These are phyloP conservation scores for Geophilus truncorum DNA, from an alignment of 2,888 invertebrate species.

Conservation along the genomic window DNA sequence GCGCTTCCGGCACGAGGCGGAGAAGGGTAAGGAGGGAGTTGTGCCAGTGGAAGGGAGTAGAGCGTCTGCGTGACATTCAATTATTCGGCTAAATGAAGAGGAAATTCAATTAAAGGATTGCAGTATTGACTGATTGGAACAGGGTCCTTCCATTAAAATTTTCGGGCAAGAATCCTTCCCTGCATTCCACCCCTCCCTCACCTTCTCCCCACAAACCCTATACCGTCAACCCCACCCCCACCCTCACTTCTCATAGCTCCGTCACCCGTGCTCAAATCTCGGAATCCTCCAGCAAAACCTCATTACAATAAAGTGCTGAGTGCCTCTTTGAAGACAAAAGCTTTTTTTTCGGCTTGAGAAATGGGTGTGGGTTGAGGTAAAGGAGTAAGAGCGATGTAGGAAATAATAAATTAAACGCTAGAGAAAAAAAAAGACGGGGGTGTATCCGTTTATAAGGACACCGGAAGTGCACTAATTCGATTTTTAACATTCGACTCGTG, in stretches of 20 bases:
- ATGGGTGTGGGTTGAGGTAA: neutral
- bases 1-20: conserved; percentile 13
- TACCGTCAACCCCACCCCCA: neutral
- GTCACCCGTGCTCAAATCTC: conserved; percentile 4
- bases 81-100: conserved; percentile 38
- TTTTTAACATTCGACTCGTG: conserved; percentile 9
- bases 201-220: neutral
- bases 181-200: conserved; percentile 7
- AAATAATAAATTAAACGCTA: neutral
- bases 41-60: neutral
- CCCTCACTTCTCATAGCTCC: neutral
- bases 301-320: conserved; percentile 16
- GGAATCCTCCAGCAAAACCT: conserved; percentile 7
- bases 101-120: conserved; percentile 39
- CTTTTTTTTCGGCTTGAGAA: neutral
- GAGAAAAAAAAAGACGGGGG: neutral
- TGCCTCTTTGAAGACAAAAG: neutral
- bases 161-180: conserved; percentile 31
- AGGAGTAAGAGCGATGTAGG: neutral
- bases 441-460: neutral
- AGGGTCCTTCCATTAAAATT: conserved; percentile 38
- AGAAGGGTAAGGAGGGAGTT: neutral
- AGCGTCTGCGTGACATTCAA: conserved; percentile 37
- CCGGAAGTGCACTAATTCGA: conserved; percentile 21
- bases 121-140: conserved; percentile 37